Base-by-base conservation (phyloP, 2,888 invertebrate genomes). In the Agonopterix subpropinquella region DNA sequence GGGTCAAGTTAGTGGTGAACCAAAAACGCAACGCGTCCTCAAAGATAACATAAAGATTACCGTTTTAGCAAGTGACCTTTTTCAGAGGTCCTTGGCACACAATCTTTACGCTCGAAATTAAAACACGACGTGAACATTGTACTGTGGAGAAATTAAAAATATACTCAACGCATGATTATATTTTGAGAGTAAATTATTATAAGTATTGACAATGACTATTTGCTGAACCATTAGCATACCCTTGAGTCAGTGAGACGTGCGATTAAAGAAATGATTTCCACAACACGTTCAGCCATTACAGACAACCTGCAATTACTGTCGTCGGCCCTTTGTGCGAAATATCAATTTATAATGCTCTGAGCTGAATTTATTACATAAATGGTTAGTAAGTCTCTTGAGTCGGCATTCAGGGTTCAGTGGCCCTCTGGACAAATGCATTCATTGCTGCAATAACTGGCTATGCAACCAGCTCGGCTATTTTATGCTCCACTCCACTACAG, bases 21-120 rank as follows among this genome's bases (percentile, higher is more conserved):
- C 67, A 76, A 78, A 76, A 68, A 70, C 65, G 65, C 62, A 59
- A 56, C 65, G 66, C 72, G 67, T 70, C 67, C 66, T 65, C 58
- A 64, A 63, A 78, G 82, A 83, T 84, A 81, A 77, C 74, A 84
- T 86, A 81, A 86, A 87, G 87, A 87, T 87, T 80, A 73, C 82
- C 77, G 76, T 80, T 83, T 84, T 81, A 80, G 84, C 70, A 67
- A 68, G 63, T 69, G 79, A 80, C 87, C 86, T 87, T 83, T 82
- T 83, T 82, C 73, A 62, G 68, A 68, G 71, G 76, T 80, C 83
- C 86, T 83, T 82, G 85, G 73, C 78, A 78, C 70, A 79, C 71
- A 77, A 76, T 65, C 53, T 62, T 83, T 81, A 73, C 75, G 70
- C 82, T 79, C 83, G 64, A 76, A 77, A 75, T 73, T 56, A 72